Conservation (phyloP, 2,113 vertebrate genomes). For the Hippolais icterina region DNA sequence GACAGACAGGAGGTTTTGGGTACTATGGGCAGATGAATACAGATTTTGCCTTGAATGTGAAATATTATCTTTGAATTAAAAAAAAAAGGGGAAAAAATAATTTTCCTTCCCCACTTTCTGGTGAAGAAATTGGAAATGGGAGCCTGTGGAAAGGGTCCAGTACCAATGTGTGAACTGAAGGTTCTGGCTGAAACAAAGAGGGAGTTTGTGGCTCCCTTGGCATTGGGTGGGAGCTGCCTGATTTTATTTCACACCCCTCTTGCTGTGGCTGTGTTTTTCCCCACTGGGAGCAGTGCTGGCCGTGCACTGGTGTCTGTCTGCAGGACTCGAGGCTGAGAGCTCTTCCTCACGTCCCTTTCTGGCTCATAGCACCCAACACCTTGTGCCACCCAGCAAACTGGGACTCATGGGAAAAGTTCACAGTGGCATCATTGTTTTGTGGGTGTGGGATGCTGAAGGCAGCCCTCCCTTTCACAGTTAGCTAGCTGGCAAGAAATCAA, state of each 20-base stretch:
- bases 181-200: neutral
- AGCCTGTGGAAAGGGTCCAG: neutral
- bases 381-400: constrained; percentile 21
- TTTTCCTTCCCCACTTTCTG: neutral
- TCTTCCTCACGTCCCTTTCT: neutral
- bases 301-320: neutral
- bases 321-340: neutral
- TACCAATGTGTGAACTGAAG: neutral
- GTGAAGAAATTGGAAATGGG: neutral
- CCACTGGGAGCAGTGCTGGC: neutral
- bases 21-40: neutral
- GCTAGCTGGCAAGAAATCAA: constrained; percentile 29
- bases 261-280: neutral
- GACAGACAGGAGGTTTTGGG: neutral
- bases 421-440: constrained; percentile 38
- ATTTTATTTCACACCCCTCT: neutral
- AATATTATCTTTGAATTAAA: neutral
- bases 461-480: neutral
- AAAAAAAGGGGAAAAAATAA: neutral
- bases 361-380: constrained; percentile 55
- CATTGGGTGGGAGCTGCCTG: neutral
- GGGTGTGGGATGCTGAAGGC: neutral
- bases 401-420: constrained; percentile 11
- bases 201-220: neutral
- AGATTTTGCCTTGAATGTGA: neutral